phyloP scores from a whole-genome alignment of 2,797 vertebrate species.

The Okamejei kenojei region DNA sequence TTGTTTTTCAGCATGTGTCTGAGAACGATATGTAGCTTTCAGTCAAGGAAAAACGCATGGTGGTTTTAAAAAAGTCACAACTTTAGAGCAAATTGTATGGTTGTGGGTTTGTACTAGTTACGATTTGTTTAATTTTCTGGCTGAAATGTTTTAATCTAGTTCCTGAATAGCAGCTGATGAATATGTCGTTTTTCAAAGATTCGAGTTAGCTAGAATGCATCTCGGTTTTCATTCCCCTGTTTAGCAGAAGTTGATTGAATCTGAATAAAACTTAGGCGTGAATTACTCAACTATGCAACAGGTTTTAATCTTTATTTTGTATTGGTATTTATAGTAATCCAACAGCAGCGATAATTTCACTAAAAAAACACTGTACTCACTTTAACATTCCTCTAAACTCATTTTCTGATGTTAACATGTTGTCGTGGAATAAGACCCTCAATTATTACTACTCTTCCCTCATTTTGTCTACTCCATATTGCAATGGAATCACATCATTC shows the following conservation, averaged over 20 bases:
- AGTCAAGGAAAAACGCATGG: slow-evolving; percentile 54
- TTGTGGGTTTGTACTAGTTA: neutral
- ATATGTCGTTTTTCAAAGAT: neutral
- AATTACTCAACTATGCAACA: neutral
- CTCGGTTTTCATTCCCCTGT: neutral
- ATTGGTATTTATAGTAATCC: neutral
- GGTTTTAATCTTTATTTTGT: neutral
- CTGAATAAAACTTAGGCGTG: too few relatives aligned
- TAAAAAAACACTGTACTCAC: neutral
- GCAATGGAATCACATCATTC: neutral
- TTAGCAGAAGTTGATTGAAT: too few relatives aligned
- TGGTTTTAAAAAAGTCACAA: neutral
- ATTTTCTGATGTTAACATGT: neutral
- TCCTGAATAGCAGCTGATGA: neutral
- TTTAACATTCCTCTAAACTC: neutral
- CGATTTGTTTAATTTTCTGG: slow-evolving; percentile 1
- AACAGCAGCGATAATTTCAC: too few relatives aligned
- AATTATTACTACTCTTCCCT: neutral
- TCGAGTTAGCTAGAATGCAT: neutral
- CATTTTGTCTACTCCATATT: neutral
- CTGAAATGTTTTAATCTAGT: neutral
- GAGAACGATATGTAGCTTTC: slow-evolving; percentile 78
- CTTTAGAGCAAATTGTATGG: neutral
- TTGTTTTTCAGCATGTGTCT: slow-evolving; percentile 74
- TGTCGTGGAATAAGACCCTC: neutral